These are phyloP conservation scores for Halocaridina rubra DNA, from an alignment of 2,888 invertebrate genomes.

Conservation along the genomic window DNA sequence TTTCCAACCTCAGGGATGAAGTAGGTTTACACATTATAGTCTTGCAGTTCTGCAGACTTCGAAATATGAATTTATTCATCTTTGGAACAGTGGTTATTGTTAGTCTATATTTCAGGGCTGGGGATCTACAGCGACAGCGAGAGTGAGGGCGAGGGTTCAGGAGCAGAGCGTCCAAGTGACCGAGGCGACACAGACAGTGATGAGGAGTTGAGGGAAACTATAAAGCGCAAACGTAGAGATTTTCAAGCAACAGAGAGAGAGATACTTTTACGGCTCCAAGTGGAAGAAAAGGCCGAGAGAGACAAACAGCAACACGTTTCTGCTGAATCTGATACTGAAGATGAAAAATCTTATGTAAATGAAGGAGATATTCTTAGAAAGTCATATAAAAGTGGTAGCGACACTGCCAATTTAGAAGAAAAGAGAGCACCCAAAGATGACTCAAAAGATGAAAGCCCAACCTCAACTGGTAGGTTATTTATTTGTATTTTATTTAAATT, in stretches of 20 bases:
- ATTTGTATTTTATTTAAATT: too few species aligned
- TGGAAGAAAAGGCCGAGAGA: conserved; percentile 49
- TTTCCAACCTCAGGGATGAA: too few species aligned
- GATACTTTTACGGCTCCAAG: conserved; percentile 58
- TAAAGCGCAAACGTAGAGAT: conserved; percentile 52
- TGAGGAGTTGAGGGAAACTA: conserved; percentile 61
- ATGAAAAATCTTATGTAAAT: background rate
- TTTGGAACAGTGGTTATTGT: too few species aligned
- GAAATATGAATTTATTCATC: too few species aligned
- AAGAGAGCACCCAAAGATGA: background rate
- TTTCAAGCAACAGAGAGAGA: conserved; percentile 59
- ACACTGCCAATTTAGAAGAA: conserved; percentile 5
- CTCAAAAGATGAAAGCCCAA: conserved; percentile 1
- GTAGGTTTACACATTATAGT: too few species aligned
- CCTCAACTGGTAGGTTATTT: background rate
- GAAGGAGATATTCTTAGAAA: background rate
- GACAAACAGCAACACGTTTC: background rate
- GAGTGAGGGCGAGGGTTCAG: conserved; percentile 50
- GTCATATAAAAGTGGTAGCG: background rate
- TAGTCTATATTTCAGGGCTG: conserved; percentile 51
- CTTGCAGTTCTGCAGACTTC: too few species aligned
- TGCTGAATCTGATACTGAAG: conserved; percentile 42
- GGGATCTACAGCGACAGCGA: conserved; percentile 63
- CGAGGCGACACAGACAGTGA: conserved; percentile 60
- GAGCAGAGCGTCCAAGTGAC: conserved; percentile 11